Base-by-base conservation (phyloP, 1,140 invertebrate species). In the Drosophila orena region DNA sequence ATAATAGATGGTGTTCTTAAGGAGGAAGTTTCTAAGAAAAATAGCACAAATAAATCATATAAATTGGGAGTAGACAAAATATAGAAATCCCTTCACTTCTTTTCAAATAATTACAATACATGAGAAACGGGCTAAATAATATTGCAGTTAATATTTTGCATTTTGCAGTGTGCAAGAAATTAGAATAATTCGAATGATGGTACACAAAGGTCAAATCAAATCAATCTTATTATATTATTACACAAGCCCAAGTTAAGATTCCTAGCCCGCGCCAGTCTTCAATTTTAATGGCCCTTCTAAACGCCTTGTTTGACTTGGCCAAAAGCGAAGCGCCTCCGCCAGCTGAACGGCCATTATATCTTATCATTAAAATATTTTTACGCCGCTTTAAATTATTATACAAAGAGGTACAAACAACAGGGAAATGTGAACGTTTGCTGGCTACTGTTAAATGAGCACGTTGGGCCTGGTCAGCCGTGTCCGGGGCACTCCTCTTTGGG, bases 401-500 rank as follows among this genome's bases (percentile, higher is more conserved):
- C 61, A 53, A 76, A 76, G 60, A 56, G 72, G 54, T 58, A 83
- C 70, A 74, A 90, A 68, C 64, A 65, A 68, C 64, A 52, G 64
- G 64, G 35, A 68, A 68, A 68, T 68, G 27, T 65, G 64, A 65
- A 79, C 69, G 66, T 81, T 80, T 56, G 81, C 68, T 71, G 74
- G 84, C 88, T 91, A 91, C 88, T 91, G 88, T 91, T 91, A 91
- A 91, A 91, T 88, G 71, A 88, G 70, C 88, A 88, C 79, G 83
- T 84, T 91, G 73, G 56, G 68, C 35, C 42, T 74, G 73, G 65
- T 77, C 81, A 73, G 83, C 53, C 61, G 79, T 75, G 72, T 75
- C 74, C 73, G 60, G 69, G 83, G 76, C 83, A 88, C 83, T 88
- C 83, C 72, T 65, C 65, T 70, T 57, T 27, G 68, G 68, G 65